These are phyloP conservation scores for Nothoprocta pentlandii DNA, from an alignment of 2,113 vertebrate genomes.

Conservation along the genomic window DNA sequence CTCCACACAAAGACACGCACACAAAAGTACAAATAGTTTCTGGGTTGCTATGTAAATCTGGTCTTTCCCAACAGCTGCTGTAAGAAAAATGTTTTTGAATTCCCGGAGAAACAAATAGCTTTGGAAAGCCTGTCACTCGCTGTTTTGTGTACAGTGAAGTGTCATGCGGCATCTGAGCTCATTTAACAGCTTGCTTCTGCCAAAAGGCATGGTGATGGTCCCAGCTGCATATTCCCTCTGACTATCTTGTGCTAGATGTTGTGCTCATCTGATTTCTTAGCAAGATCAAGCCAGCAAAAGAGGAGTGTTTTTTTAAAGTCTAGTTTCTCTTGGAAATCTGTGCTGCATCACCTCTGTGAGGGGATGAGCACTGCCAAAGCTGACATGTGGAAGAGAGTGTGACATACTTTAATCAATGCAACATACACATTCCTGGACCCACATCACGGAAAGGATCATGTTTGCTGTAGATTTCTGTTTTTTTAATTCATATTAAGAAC, in stretches of 20 bases:
- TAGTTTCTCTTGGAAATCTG: background rate
- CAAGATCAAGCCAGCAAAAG: slow-evolving; percentile 8
- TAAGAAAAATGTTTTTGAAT: slow-evolving; percentile 44
- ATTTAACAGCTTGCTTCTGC: slow-evolving; percentile 44
- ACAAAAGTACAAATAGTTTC: background rate
- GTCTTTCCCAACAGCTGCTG: slow-evolving; percentile 55
- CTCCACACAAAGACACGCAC: background rate
- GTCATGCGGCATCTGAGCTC: slow-evolving; percentile 58
- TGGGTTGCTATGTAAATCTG: slow-evolving; percentile 32
- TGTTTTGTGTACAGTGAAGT: slow-evolving; percentile 54
- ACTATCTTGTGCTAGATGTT: slow-evolving; percentile 15
- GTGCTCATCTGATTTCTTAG: slow-evolving; percentile 11
- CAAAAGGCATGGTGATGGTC: slow-evolving; percentile 9
- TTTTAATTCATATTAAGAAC: background rate
- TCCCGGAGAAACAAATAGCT: slow-evolving; percentile 48
- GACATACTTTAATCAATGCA: background rate
- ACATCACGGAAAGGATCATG: background rate
- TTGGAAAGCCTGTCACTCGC: slow-evolving; percentile 51
- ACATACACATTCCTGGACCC: background rate
- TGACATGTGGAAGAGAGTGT: background rate
- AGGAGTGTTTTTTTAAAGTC: background rate
- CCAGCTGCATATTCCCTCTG: background rate
- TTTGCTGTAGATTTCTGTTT: background rate
- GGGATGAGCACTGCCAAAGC: background rate
- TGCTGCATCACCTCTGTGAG: background rate